Conservation (phyloP, 1,140 invertebrate genomes). For the Drosophila repletoides region DNA sequence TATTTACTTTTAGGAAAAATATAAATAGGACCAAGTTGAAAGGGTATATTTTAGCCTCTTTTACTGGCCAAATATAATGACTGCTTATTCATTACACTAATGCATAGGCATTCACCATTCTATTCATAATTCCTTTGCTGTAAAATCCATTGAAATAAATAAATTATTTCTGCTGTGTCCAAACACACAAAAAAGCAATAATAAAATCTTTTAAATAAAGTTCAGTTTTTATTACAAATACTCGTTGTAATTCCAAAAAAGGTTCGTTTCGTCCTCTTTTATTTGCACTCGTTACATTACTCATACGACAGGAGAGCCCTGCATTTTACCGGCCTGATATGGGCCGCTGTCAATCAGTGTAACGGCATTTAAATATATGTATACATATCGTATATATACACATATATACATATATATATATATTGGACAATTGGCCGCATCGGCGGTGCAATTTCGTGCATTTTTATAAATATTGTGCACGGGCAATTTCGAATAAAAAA, state of each 20-base stretch:
- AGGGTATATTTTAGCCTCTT: neutral
- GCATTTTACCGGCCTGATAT: slow-evolving; percentile 45
- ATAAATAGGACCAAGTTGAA: too few relatives aligned
- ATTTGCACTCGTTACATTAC: slow-evolving; percentile 67
- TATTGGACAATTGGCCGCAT: slow-evolving; percentile 18
- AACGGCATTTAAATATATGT: slow-evolving; percentile 69
- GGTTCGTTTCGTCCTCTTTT: slow-evolving; percentile 11
- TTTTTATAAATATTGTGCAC: slow-evolving; percentile 56
- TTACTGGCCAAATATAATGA: too few relatives aligned
- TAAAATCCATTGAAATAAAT: slow-evolving; percentile 10
- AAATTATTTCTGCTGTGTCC: slow-evolving; percentile 1
- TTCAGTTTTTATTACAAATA: neutral
- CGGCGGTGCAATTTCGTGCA: slow-evolving; percentile 48
- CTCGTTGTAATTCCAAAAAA: slow-evolving; percentile 1
- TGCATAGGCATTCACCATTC: neutral
- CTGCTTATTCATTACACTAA: slow-evolving; percentile 23
- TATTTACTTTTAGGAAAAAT: too few relatives aligned
- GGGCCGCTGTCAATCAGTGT: slow-evolving; percentile 71
- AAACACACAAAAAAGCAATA: too few relatives aligned
- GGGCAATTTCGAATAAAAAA: slow-evolving; percentile 31
- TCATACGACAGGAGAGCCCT: slow-evolving; percentile 57
- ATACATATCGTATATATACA: neutral
- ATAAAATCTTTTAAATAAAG: neutral
- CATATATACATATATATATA: too few relatives aligned
- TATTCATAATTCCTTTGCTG: neutral